Conservation (phyloP, 2,888 invertebrate genomes). For the Gortyna flavago region DNA sequence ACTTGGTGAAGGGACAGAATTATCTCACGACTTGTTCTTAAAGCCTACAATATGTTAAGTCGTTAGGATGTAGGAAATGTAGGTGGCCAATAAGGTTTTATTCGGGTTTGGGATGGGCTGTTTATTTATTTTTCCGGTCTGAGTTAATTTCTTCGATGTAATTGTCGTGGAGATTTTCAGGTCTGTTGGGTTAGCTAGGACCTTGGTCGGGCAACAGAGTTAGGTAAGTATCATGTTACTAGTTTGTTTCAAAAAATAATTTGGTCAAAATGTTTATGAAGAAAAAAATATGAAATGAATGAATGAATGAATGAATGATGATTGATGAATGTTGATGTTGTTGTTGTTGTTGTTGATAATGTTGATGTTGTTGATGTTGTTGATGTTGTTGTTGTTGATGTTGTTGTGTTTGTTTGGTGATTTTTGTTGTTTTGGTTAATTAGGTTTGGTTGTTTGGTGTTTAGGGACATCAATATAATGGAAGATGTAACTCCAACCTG, state of each 20-base stretch:
- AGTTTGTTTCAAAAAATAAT: not conserved
- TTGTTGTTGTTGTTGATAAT: too few species aligned
- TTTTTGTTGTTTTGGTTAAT: too few species aligned
- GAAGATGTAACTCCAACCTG: not conserved
- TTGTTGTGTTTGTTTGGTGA: too few species aligned
- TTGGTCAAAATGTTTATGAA: too few species aligned
- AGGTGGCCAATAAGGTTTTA: slow-evolving; percentile 18
- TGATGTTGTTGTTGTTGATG: too few species aligned
- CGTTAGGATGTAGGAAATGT: slow-evolving; percentile 33
- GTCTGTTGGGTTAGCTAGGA: not conserved
- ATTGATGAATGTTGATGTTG: too few species aligned
- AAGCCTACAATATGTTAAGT: slow-evolving; percentile 57
- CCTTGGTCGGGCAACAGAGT: not conserved
- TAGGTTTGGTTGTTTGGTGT: too few species aligned
- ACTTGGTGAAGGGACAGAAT: slow-evolving; percentile 50
- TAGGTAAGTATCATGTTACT: not conserved
- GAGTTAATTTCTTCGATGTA: slow-evolving; percentile 14
- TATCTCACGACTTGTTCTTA: slow-evolving; percentile 46
- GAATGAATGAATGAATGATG: too few species aligned
- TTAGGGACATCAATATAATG: not conserved
- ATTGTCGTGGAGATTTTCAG: slow-evolving; percentile 21
- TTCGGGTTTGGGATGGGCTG: slow-evolving; percentile 11
- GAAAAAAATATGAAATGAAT: too few species aligned
- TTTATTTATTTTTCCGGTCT: slow-evolving; percentile 35
- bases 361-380: too few species aligned